Percentiles rank a stretch among this genome's conserved stretches.
Conservation (phyloP, 1,140 invertebrate species). For the Belonocnema kinseyi region DNA sequence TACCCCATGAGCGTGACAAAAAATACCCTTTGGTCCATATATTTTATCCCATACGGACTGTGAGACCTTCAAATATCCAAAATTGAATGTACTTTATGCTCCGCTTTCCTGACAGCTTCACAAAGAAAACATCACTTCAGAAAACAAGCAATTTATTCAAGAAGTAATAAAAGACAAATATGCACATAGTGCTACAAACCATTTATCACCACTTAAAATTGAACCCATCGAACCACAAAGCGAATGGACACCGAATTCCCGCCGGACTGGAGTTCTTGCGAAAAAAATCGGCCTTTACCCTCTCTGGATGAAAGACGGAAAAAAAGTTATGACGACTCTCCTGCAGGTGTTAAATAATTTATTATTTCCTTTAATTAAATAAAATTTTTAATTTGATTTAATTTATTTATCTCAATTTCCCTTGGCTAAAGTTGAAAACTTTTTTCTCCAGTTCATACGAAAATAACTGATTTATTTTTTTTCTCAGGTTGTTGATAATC, state of each 20-base stretch:
- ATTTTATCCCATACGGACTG: no score
- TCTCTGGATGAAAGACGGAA: slow-evolving; percentile 93
- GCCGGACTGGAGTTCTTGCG: slow-evolving; percentile 90
- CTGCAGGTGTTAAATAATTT: slow-evolving; percentile 82
- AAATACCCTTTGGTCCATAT: no score
- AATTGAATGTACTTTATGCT: no score
- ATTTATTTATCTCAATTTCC: neutral
- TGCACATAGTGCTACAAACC: slow-evolving; percentile 70
- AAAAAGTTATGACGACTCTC: slow-evolving; percentile 86
- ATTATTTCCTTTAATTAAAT: neutral
- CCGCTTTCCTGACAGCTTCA: slow-evolving; percentile 71
- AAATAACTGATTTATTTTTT: slow-evolving; percentile 37
- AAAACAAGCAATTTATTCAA: slow-evolving; percentile 89
- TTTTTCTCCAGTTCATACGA: neutral
- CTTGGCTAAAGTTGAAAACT: neutral
- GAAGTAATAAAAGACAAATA: slow-evolving; percentile 85
- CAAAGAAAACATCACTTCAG: slow-evolving; percentile 84
- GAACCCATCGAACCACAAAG: slow-evolving; percentile 75
- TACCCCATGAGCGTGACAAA: no score
- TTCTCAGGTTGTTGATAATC: slow-evolving; percentile 93
- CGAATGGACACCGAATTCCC: slow-evolving; percentile 80
- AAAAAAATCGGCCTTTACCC: slow-evolving; percentile 96
- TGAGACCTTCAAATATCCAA: no score
- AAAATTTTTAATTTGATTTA: no score
- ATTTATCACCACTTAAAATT: slow-evolving; percentile 74